These are phyloP conservation scores for Zonotrichia albicollis DNA, from an alignment of 2,797 vertebrate genomes.

Conservation along the genomic window DNA sequence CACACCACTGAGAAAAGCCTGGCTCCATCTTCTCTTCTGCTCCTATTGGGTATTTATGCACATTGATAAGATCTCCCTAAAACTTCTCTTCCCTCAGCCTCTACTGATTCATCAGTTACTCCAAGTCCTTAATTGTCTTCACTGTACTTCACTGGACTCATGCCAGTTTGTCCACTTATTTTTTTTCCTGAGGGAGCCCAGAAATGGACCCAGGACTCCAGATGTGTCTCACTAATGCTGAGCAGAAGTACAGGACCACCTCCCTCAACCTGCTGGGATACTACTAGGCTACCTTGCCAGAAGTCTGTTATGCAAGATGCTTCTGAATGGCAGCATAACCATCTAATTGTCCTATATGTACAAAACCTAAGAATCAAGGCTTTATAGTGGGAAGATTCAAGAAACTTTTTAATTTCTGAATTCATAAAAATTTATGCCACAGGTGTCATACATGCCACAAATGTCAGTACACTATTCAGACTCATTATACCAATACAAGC, in stretches of 20 bases:
- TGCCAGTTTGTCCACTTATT: background rate
- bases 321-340: background rate
- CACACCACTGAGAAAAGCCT: background rate
- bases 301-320: background rate
- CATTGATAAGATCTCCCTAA: background rate
- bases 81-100: background rate
- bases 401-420: background rate
- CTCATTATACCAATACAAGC: background rate
- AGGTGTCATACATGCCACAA: background rate
- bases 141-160: background rate
- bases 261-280: rapidly evolving
- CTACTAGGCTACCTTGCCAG: background rate
- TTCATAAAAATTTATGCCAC: background rate
- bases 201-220: background rate
- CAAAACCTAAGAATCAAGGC: background rate
- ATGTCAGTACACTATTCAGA: background rate
- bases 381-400: background rate
- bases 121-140: background rate
- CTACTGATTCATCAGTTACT: background rate
- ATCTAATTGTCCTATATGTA: background rate
- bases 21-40: background rate
- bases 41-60: background rate
- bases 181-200: background rate
- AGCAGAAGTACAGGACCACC: background rate
- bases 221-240: background rate